These are phyloP conservation scores for Enteromius fasciolatus DNA, from an alignment of 2,797 vertebrate species.

Conservation along the genomic window DNA sequence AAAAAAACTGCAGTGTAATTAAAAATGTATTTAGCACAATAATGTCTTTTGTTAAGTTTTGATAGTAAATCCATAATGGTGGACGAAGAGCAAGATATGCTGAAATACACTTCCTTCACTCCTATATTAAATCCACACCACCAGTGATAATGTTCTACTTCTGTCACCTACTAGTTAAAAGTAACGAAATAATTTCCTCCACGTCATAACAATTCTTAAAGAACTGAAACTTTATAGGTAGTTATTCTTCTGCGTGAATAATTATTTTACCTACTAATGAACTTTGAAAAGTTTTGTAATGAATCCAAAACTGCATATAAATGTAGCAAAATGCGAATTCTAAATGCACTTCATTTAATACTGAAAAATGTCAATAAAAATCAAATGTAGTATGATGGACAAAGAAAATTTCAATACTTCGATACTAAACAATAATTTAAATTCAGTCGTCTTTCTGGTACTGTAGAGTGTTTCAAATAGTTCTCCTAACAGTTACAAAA, in stretches of 20 bases:
- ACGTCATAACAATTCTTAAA: neutral
- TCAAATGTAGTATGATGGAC: neutral
- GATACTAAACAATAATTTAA: neutral
- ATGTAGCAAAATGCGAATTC: no score
- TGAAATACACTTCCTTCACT: neutral
- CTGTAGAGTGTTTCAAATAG: neutral
- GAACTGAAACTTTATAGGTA: neutral
- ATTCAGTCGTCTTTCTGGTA: neutral
- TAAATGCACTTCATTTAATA: no score
- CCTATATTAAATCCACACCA: neutral
- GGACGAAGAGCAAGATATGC: neutral
- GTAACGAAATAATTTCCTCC: fast-evolving
- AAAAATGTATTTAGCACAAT: neutral
- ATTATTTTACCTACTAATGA: neutral
- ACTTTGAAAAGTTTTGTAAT: neutral
- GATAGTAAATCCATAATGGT: neutral
- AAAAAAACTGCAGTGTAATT: neutral
- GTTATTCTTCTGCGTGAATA: neutral
- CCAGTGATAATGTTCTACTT: neutral
- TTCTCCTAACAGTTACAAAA: constrained; percentile 4
- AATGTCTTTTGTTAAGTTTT: neutral
- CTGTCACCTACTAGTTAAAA: neutral
- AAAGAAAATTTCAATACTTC: neutral
- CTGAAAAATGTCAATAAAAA: no score
- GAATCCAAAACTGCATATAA: no score